Base-by-base conservation (phyloP, 2,797 vertebrate species). In the Mormyrops attenuatus region DNA sequence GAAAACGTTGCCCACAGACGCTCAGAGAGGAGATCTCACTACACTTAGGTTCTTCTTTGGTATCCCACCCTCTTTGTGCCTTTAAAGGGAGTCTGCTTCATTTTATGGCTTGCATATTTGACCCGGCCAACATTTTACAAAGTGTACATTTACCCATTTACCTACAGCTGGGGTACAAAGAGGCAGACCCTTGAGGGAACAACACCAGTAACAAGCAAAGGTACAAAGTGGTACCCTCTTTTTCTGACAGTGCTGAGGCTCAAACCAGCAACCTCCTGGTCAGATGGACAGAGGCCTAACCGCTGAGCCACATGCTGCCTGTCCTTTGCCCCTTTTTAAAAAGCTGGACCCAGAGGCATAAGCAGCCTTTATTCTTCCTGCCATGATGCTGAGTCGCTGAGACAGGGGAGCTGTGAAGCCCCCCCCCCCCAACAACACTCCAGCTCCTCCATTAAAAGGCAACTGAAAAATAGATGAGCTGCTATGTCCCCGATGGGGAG, bases 371-470 rank as follows among this genome's bases (percentile, higher is more conserved):
- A 8, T 41, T 41, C 3, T 85, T 52, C 20, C 22, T 2, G 11
- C 49, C 22, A 13, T 52, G 82, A 52, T 5, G 49, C 8, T 52
- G 82, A 85, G 47, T 85, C 11, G 0, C 22, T 22, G 41, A 44
- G 82, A 85, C 73, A 44, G 2, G 73, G 38, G 6, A 20, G 15
- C 38, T 44, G 73, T 52, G 47, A 85, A 22, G 2, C 34, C 66
- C 1, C 2, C 44, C 1, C 11, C 3, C 1, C 26, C 30, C 69
- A 9, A 13, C n/a, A 22, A 44, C 41, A 77, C 22, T 44, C 93
- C 89, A 89, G 93, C 91, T 92, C 92, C 92, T 93, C 91, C 93
- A 94, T 95, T 94, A 94, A 93, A 93, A 20, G 84, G 77, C 0
- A 1, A 38, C 90, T 94, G 92, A 93, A 94, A 95, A 92, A 94